Evolutionary conservation across 2,797 vertebrate genomes (phyloP).

Genomic region (Neopelma chrysocephalum): DNA sequence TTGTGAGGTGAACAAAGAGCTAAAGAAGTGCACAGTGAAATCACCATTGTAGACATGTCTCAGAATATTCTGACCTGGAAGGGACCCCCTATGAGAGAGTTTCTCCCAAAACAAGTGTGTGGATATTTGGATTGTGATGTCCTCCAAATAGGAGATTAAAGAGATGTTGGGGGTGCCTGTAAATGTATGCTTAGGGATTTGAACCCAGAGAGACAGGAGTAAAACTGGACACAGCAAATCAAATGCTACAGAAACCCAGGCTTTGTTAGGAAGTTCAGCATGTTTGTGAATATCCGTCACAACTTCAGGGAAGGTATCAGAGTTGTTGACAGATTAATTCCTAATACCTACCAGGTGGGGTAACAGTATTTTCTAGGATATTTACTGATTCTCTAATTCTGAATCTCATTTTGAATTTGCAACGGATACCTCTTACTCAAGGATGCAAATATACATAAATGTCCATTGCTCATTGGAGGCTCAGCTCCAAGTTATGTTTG

Average conservation of each 20-base stretch:
- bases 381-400: not conserved
- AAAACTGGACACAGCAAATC: not conserved
- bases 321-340: not conserved
- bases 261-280: not conserved
- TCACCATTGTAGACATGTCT: not conserved
- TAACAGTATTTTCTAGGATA: not conserved
- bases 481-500: not conserved
- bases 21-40: not conserved
- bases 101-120: not conserved
- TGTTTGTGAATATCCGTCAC: not conserved
- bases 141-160: not conserved
- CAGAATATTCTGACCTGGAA: not conserved
- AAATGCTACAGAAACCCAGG: not conserved
- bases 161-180: not conserved
- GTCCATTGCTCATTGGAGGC: not conserved
- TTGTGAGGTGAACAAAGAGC: not conserved
- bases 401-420: not conserved
- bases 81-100: not conserved
- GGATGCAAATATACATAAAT: not conserved
- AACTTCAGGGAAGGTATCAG: not conserved
- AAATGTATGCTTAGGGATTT: not conserved
- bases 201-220: not conserved
- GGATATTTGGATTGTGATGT: not conserved
- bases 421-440: not conserved
- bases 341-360: not conserved